Percentiles rank a stretch among this genome's conserved stretches.
These are phyloP conservation scores for Gastracanthus pulcherrimus DNA, from an alignment of 2,888 invertebrate species.

Conservation along the genomic window DNA sequence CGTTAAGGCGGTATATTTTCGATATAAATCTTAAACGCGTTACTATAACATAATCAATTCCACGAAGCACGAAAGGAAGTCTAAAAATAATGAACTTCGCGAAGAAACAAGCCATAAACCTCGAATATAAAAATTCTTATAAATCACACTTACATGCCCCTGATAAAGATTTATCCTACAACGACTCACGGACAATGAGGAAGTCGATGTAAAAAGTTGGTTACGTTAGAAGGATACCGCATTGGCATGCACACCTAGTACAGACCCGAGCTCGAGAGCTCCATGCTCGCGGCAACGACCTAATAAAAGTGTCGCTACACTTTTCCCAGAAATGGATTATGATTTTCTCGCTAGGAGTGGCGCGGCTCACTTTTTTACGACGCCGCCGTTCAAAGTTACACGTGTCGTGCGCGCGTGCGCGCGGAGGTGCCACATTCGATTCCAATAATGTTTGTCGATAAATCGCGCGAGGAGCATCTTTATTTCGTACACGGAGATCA, in stretches of 20 bases:
- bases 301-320: constrained; percentile 23
- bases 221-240: neutral
- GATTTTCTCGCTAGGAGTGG: constrained; percentile 3
- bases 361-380: too few species aligned
- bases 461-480: too few species aligned
- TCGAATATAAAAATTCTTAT: constrained; percentile 8
- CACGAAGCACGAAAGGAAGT: neutral
- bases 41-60: neutral
- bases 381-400: neutral
- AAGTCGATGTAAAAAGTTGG: neutral
- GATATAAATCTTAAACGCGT: neutral
- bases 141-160: constrained; percentile 4
- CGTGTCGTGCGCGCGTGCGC: too few species aligned
- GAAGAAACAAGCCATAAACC: too few species aligned
- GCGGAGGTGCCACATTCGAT: neutral
- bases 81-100: too few species aligned
- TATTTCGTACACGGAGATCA: too few species aligned
- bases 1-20: neutral
- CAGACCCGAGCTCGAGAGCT: too few species aligned
- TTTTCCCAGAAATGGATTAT: constrained; percentile 10
- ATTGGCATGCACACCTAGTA: constrained; percentile 26
- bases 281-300: constrained; percentile 5
- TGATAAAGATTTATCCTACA: constrained; percentile 24
- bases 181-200: neutral
- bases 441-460: too few species aligned